Evolutionary conservation across 2,113 vertebrate species (phyloP), one percentile per base, ranked within the genome.

Genomic region (Pelusios castaneus): DNA sequence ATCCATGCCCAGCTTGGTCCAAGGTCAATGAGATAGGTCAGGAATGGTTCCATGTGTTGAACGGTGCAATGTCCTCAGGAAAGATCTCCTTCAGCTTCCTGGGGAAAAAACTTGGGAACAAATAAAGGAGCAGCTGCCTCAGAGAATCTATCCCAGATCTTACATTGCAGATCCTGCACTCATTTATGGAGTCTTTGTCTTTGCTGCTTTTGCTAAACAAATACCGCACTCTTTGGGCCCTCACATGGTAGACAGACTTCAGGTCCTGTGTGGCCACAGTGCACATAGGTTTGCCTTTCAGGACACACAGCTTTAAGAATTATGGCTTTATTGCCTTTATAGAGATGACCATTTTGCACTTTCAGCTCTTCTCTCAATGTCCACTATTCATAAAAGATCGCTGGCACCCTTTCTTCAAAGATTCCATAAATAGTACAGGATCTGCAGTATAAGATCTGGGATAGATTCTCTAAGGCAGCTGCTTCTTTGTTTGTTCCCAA

Each of bases 81-180:
- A 67, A 34, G 94, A 60, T 85, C 87, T 88, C 86, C 51, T 89
- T 52, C 89, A 73, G 17, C 55, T 90, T 88, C 85, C 34, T 76
- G 52, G 86, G 55, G 52, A 89, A 60, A 60, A 88, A 91, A 58
- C 25, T 91, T 60, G 29, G 86, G 49, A 89, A 95, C 79, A 92
- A 92, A 56, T 10, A 8, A 17, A 41, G 84, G 73, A 93, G 86
- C 85, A 82, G 63, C 93, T 95, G 85, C 84, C 80, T 76, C 70
- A n/a, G 79, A 77, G 89, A 92, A 92, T n/a, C 82, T 88, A 90
- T 83, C 95, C 81, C 82, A 82, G 43, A 47, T 91, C 76, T 94
- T 89, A 75, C 43, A 55, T 55, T 78, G 70, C 87, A 27, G 34
- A 25, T 91, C 75, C 84, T 80, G 79, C 19, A 56, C 29, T 52